Conservation (phyloP, 2,888 invertebrate genomes). For the Polia nebulosa region DNA sequence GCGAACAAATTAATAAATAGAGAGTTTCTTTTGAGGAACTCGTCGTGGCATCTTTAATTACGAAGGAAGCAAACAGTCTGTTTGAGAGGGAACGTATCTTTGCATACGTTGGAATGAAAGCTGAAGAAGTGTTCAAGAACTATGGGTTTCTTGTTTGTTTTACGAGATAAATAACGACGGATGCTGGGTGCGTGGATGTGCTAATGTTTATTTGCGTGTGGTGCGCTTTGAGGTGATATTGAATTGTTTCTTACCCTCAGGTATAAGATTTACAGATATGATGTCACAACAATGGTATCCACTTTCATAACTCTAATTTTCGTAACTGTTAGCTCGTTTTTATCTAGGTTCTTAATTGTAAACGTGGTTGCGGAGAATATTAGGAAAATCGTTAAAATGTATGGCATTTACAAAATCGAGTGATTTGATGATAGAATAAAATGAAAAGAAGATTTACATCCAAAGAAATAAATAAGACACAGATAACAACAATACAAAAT, state of each 20-base stretch:
- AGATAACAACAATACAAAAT: too few species aligned
- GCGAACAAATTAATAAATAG: slow-evolving; percentile 88
- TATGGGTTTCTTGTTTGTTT: slow-evolving; percentile 82
- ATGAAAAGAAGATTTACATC: too few species aligned
- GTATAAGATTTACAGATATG: too few species aligned
- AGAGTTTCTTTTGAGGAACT: slow-evolving; percentile 87
- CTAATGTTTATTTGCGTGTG: slow-evolving; percentile 5
- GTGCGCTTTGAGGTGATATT: not conserved
- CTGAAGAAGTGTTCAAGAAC: slow-evolving; percentile 88
- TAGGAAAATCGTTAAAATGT: too few species aligned
- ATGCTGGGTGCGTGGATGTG: slow-evolving; percentile 65
- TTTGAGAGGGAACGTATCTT: slow-evolving; percentile 87
- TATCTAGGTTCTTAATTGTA: too few species aligned
- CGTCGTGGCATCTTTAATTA: slow-evolving; percentile 87
- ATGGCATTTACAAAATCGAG: too few species aligned
- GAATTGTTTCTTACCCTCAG: slow-evolving; percentile 8
- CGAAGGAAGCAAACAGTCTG: slow-evolving; percentile 84
- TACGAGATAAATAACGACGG: slow-evolving; percentile 77
- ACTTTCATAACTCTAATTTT: too few species aligned
- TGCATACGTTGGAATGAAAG: slow-evolving; percentile 86
- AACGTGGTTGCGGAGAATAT: too few species aligned
- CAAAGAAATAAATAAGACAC: too few species aligned
- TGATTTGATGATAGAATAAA: too few species aligned
- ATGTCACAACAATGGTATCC: too few species aligned
- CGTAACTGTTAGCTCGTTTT: too few species aligned